These are phyloP conservation scores for Cantharis nigra DNA, from an alignment of 2,888 invertebrate species.

Conservation along the genomic window DNA sequence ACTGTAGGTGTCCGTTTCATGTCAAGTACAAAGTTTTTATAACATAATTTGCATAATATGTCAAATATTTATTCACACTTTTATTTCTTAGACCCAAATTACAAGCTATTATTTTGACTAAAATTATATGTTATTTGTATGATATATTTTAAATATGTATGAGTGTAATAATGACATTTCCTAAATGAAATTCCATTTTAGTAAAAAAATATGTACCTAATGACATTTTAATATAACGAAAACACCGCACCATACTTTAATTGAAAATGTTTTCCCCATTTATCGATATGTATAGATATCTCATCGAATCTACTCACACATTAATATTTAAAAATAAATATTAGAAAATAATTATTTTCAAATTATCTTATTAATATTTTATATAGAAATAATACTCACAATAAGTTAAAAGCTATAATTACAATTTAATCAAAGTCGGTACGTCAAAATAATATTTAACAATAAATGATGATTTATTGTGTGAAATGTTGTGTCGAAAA, in stretches of 20 bases:
- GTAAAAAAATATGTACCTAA: background rate
- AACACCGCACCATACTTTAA: background rate
- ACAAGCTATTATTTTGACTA: background rate
- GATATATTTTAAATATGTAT: background rate
- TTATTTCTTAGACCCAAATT: background rate
- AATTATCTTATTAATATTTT: background rate
- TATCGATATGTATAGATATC: background rate
- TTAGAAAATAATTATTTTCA: background rate
- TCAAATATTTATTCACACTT: background rate
- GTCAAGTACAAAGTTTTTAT: background rate
- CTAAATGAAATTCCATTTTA: background rate
- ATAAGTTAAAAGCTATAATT: background rate
- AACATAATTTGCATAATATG: background rate
- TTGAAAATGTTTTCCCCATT: background rate
- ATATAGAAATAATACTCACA: background rate
- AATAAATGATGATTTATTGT: background rate
- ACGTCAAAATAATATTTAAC: background rate
- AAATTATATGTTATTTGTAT: background rate
- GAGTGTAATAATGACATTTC: background rate
- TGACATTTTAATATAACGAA: background rate
- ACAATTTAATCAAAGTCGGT: background rate
- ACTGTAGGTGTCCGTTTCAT: background rate
- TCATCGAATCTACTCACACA: background rate
- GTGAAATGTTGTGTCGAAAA: background rate
- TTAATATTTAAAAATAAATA: background rate